Evolutionary conservation across 2,888 invertebrate genomes (phyloP), one percentile per base, ranked within the genome.

Genomic region (Drosophila aldrichi): DNA sequence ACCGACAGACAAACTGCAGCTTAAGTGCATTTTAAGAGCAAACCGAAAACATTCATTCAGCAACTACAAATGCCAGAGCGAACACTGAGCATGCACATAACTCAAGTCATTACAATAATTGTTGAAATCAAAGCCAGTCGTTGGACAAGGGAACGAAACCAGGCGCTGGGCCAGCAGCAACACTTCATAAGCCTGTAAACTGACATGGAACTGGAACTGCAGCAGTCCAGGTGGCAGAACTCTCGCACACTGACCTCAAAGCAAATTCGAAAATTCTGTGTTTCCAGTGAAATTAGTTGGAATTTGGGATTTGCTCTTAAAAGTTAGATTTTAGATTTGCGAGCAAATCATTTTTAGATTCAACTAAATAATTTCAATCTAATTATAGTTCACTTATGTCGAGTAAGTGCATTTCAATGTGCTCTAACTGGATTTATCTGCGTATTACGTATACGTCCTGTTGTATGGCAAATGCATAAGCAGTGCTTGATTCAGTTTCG

Each of bases 71-170:
- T 66, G 73, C 66, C 73, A 40, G 38, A 64, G 63, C 40, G n/a
- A 8, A n/a, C 41, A 43, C 12, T 14, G 41, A 74, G 59, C 70
- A 76, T 48, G 73, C 54, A 54, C 80, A 77, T 75, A 78, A 76
- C 78, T 78, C 78, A 79, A 75, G 79, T 81, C 75, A 80, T 82
- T 84, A 81, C 85, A 87, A 87, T 84, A 84, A 84, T 82, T 80
- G 70, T 80, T 60, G 70, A 70, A 76, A 69, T 78, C 80, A 72
- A 75, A 78, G 73, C 73, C 55, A 55, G 14, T 40, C 57, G 67
- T 70, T 60, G 66, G 70, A 77, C 57, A 74, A 61, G 66, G 66
- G 61, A 29, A 14, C 8, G 46, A 14, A 16, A 41, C 9, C n/a
- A 9, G 32, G 32, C 7, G 12, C 7, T 55, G 5, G 25, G n/a